Percentiles rank a stretch among this genome's conserved stretches.
Evolutionary conservation across 2,797 vertebrate species (phyloP).

Genomic region (Pygocentrus nattereri): DNA sequence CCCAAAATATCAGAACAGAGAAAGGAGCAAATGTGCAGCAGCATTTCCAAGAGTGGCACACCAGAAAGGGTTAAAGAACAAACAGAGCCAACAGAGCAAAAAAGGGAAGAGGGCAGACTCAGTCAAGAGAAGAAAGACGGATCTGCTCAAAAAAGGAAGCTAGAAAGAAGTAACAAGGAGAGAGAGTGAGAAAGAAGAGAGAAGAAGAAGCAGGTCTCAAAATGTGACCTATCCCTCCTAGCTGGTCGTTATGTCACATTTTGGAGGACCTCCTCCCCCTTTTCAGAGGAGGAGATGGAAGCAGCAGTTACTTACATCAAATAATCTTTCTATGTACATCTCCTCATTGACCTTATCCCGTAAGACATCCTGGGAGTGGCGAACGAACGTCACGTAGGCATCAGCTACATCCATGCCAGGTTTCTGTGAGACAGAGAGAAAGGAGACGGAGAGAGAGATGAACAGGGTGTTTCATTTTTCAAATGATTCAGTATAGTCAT

Average conservation of each 20-base stretch:
- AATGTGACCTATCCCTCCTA: constrained; percentile 90
- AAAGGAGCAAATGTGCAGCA: constrained; percentile 52
- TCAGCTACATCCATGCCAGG: constrained; percentile 99
- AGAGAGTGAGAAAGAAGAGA: constrained; percentile 54
- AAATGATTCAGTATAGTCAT: neutral
- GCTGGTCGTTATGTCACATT: constrained; percentile 88
- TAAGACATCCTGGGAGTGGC: constrained; percentile 99
- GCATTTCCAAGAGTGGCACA: constrained; percentile 64
- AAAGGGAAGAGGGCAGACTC: constrained; percentile 65
- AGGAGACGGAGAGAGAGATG: neutral
- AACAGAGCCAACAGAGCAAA: constrained; percentile 54
- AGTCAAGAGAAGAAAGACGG: constrained; percentile 68
- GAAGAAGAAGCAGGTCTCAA: constrained; percentile 76
- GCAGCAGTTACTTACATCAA: constrained; percentile 95
- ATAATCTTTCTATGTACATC: constrained; percentile 99
- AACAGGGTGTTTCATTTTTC: neutral
- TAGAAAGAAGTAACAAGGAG: constrained; percentile 64
- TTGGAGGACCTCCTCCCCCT: constrained; percentile 81
- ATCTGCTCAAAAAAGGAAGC: constrained; percentile 57
- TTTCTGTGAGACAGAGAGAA: constrained; percentile 82
- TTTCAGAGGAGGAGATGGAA: constrained; percentile 74
- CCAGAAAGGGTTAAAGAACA: constrained; percentile 70
- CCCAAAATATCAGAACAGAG: neutral
- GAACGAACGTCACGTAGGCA: constrained; percentile 97
- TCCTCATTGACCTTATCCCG: constrained; percentile 99